phyloP scores from a whole-genome alignment of 2,888 invertebrate genomes.

The Desoria tigrina region DNA sequence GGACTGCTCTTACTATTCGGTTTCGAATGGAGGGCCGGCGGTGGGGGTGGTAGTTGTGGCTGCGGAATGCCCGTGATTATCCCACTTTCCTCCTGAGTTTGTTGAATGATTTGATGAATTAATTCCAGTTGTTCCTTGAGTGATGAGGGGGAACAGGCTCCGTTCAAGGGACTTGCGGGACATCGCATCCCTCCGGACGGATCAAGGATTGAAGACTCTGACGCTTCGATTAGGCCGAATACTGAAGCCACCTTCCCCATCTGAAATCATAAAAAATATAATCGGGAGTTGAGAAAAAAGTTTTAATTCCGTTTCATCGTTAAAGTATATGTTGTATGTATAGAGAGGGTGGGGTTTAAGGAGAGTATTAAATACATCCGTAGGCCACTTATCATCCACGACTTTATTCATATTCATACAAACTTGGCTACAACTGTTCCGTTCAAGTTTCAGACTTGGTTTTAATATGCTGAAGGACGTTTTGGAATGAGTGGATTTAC shows the following conservation, averaged over 20 bases:
- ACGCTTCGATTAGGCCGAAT: constrained; percentile 6
- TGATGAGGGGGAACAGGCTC: constrained; percentile 19
- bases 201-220: constrained; percentile 11
- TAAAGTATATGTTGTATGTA: background rate
- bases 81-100: constrained; percentile 66
- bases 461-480: too few species aligned
- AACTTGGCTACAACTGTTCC: too few species aligned
- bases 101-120: constrained; percentile 76
- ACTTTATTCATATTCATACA: too few species aligned
- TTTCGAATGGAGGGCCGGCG: background rate
- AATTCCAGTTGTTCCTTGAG: constrained; percentile 68
- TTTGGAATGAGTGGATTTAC: too few species aligned
- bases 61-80: background rate
- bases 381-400: too few species aligned
- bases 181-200: constrained; percentile 21
- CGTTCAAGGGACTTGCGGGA: constrained; percentile 34
- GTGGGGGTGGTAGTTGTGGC: background rate
- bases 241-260: background rate
- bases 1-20: constrained; percentile 3
- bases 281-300: background rate
- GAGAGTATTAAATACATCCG: too few species aligned
- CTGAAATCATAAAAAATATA: background rate
- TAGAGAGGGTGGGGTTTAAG: too few species aligned
- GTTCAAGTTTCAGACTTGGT: too few species aligned
- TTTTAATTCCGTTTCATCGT: background rate